These are phyloP conservation scores for Cecidostiba fungosa DNA, from an alignment of 2,888 invertebrate genomes.

Conservation along the genomic window DNA sequence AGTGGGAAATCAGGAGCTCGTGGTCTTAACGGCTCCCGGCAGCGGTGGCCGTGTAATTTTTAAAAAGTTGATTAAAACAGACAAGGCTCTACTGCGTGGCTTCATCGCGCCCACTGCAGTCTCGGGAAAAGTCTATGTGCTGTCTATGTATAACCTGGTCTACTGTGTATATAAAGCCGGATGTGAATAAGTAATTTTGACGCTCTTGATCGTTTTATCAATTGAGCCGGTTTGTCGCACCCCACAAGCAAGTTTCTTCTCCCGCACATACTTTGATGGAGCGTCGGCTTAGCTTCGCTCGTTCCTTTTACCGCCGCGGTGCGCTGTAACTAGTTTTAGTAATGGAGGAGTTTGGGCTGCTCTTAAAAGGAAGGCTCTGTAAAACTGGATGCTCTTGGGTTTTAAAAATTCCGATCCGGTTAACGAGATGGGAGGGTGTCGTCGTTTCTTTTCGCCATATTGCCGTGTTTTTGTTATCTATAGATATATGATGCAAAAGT, in stretches of 20 bases:
- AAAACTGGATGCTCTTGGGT: neutral
- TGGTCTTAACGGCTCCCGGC: conserved; percentile 31
- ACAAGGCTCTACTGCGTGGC: conserved; percentile 58
- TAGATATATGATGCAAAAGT: no score
- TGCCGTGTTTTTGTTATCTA: no score
- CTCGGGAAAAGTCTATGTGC: neutral
- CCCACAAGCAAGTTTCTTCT: neutral
- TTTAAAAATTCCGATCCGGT: neutral
- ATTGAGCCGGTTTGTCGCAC: conserved; percentile 21
- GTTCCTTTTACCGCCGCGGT: neutral
- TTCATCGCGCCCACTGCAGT: conserved; percentile 30
- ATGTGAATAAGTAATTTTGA: conserved; percentile 58
- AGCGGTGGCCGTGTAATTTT: conserved; percentile 65
- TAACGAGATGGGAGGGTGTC: neutral
- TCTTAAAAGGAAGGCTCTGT: neutral
- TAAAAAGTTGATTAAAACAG: conserved; percentile 70
- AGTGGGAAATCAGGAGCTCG: conserved; percentile 68
- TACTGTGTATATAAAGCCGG: conserved; percentile 20
- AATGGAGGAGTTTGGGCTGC: neutral
- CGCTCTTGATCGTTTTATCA: conserved; percentile 40
- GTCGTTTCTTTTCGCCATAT: neutral
- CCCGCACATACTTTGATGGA: neutral
- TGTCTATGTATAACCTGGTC: neutral
- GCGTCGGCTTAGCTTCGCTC: neutral
- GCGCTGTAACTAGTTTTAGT: conserved; percentile 13